Evolutionary conservation across 2,113 vertebrate species (phyloP).

Genomic region (Campylorhamphus procurvoides): DNA sequence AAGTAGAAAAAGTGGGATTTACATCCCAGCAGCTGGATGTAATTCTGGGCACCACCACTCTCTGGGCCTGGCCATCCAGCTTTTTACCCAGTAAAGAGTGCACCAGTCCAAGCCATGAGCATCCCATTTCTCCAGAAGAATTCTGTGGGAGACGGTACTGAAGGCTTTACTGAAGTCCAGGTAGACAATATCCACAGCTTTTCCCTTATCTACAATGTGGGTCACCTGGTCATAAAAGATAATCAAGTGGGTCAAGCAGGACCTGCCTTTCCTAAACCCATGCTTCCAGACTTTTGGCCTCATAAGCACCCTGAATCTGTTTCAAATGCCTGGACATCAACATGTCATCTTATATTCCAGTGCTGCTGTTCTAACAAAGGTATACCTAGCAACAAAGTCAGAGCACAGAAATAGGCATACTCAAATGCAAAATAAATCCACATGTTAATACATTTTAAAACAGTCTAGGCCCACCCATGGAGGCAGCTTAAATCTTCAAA

Average conservation of each 20-base stretch:
- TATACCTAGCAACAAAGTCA: background rate
- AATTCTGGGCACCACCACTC: background rate
- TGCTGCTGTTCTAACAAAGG: background rate
- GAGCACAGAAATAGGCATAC: background rate
- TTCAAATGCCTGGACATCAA: background rate
- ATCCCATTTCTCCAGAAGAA: background rate
- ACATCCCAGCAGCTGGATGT: background rate
- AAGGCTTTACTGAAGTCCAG: background rate
- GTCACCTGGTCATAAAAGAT: background rate
- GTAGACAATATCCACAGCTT: background rate
- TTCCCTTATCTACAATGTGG: background rate
- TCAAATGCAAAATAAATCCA: background rate
- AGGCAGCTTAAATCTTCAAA: slow-evolving; percentile 7
- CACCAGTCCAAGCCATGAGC: background rate
- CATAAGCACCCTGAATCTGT: background rate
- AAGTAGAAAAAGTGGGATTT: background rate
- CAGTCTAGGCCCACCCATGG: slow-evolving; percentile 13
- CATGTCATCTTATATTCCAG: background rate
- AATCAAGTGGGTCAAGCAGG: background rate
- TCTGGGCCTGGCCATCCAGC: background rate
- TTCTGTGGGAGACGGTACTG: background rate
- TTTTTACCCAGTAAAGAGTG: background rate
- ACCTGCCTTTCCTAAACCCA: background rate
- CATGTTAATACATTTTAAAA: background rate
- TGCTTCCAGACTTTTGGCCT: background rate